A percentile compares a stretch with the other conserved stretches of the same genome.
Conservation (phyloP, 2,888 invertebrate genomes). For the Eristalis pertinax region DNA sequence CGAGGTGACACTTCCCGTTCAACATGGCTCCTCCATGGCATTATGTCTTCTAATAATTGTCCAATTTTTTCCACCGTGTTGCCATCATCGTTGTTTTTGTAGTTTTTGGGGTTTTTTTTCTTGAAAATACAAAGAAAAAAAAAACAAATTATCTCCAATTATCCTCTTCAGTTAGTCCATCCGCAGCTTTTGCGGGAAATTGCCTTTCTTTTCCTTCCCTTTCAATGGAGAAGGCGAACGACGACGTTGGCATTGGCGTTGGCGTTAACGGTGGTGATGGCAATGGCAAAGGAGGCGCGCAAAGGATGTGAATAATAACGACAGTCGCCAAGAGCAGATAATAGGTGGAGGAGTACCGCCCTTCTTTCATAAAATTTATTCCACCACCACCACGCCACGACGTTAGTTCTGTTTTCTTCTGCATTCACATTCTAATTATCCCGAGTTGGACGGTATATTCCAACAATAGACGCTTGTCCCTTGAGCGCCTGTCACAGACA, state of each 20-base stretch:
- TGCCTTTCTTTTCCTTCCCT: background rate
- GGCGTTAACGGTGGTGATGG: background rate
- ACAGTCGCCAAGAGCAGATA: constrained; percentile 4
- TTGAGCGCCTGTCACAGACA: background rate
- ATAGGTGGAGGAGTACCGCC: background rate
- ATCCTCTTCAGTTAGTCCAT: constrained; percentile 36
- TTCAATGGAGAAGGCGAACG: background rate
- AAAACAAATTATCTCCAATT: constrained; percentile 43
- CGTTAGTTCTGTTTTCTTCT: constrained; percentile 37
- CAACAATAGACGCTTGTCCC: constrained; percentile 45
- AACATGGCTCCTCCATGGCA: constrained; percentile 18
- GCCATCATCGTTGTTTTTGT: background rate
- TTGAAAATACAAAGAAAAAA: background rate
- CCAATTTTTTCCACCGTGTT: constrained; percentile 4
- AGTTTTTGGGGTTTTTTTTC: background rate
- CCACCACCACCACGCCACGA: background rate
- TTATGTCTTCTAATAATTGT: constrained; percentile 22
- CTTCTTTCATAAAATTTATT: background rate
- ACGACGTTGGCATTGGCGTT: background rate
- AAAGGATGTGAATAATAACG: constrained; percentile 17
- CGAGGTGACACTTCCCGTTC: constrained; percentile 4
- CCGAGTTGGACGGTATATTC: constrained; percentile 23
- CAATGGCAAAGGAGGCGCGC: background rate
- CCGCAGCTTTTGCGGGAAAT: constrained; percentile 30
- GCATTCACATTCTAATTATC: constrained; percentile 58